phyloP scores from a whole-genome alignment of 2,888 invertebrate genomes.

The Polyommatus icarus region DNA sequence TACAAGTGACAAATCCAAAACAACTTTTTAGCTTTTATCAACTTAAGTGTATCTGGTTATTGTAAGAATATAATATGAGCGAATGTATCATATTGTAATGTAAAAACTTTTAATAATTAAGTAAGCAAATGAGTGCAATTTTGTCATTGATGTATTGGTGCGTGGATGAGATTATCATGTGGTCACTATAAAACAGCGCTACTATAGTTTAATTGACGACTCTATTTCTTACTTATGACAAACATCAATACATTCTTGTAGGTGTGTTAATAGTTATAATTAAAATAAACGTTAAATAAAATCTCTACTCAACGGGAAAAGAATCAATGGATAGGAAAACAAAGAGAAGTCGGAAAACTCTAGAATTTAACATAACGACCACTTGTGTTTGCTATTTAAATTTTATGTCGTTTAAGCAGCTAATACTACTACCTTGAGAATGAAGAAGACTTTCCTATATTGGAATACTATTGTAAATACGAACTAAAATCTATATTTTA shows the following conservation, averaged over 20 bases:
- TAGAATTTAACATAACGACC: conserved; percentile 4
- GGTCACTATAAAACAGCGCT: too few species aligned
- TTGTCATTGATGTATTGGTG: too few species aligned
- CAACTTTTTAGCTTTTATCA: too few species aligned
- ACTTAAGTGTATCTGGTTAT: not conserved
- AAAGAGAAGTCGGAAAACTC: not conserved
- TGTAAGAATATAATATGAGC: not conserved
- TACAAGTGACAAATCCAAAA: not conserved
- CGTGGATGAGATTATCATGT: too few species aligned
- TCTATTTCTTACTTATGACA: too few species aligned
- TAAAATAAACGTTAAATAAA: too few species aligned
- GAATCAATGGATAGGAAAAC: not conserved
- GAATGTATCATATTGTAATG: too few species aligned
- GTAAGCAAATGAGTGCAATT: too few species aligned
- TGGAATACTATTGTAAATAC: not conserved
- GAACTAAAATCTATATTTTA: not conserved
- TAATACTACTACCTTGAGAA: not conserved
- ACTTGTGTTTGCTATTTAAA: conserved; percentile 18
- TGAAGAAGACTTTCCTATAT: not conserved
- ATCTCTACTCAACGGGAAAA: not conserved
- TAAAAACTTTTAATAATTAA: too few species aligned
- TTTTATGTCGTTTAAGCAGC: conserved; percentile 17
- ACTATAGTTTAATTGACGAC: too few species aligned
- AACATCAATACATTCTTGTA: too few species aligned
- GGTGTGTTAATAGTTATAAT: too few species aligned